Base-by-base conservation (phyloP, 2,113 vertebrate genomes). In the Apodemus speciosus region DNA sequence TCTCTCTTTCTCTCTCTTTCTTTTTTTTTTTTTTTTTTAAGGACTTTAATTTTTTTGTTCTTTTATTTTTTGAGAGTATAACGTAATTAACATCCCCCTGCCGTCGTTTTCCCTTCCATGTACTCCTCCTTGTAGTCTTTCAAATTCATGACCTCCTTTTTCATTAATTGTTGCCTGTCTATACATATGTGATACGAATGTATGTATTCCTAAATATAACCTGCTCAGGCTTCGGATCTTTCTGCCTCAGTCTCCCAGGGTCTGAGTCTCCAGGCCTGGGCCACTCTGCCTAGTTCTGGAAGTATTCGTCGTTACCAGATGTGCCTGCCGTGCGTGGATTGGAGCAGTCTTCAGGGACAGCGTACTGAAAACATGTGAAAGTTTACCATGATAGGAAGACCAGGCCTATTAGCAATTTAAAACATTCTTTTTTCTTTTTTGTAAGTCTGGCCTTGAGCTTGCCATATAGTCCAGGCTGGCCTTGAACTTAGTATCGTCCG, bases 241-340 rank as follows among this genome's bases (percentile, higher is more conserved):
- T 49, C 83, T 51, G 64, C 32, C 46, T 53, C n/a, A 11, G 49
- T 9, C n/a, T 72, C 49, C 35, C 3, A n/a, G 49, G 66, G 21
- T 16, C n/a, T 38, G 66, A 66, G 9, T 51, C 46, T n/a, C 16
- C 11, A 38, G 46, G 30, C 62, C 14, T 68, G 20, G 14, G 46
- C 9, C 68, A 9, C 51, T 3, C 2, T 1, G 8, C 23, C 58
- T 27, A 38, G 2, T 72, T 91, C 56, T 27, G 60, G 21, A 32
- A 77, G 9, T 8, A 10, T 73, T 88, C 51, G 56, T 72, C 35
- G 11, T 60, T 38, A 62, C 69, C 49, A 11, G 0, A 16, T 11
- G 13, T 27, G 35, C 51, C 58, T 30, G 64, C 23, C 2, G 20
- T n/a, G 53, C 0, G 1, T 58, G 27, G 35, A 9, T 0, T 0